These are phyloP conservation scores for Onychorhynchus coronatus DNA, from an alignment of 2,113 vertebrate species.

Conservation along the genomic window DNA sequence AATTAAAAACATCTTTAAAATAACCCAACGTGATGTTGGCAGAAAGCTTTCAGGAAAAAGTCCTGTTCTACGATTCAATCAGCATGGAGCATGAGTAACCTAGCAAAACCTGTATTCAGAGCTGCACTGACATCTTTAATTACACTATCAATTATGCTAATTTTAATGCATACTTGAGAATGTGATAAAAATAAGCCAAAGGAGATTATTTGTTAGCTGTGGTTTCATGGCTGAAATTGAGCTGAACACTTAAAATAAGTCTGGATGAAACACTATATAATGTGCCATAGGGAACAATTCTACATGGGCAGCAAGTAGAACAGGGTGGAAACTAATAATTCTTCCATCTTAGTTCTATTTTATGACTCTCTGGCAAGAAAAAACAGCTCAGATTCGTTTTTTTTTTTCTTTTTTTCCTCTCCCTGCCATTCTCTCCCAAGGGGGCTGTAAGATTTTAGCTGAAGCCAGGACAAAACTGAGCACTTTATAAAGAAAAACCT, in stretches of 20 bases:
- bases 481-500: background rate
- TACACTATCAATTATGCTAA: conserved; percentile 50
- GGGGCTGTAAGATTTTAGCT: background rate
- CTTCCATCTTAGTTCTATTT: conserved; percentile 11
- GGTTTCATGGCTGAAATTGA: conserved; percentile 15
- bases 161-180: conserved; percentile 57
- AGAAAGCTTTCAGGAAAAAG: background rate
- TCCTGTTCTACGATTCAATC: background rate
- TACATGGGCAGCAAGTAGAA: background rate
- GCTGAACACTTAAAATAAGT: conserved; percentile 24
- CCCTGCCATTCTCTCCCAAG: background rate
- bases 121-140: conserved; percentile 41
- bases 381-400: background rate
- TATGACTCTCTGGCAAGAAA: background rate
- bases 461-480: background rate
- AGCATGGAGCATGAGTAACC: background rate
- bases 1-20: background rate
- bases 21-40: background rate
- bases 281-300: conserved; percentile 27
- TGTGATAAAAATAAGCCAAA: conserved; percentile 58
- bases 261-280: background rate
- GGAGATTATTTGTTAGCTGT: background rate
- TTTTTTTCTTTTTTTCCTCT: too few species aligned
- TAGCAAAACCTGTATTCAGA: background rate
- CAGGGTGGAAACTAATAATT: background rate